phyloP scores from a whole-genome alignment of 2,888 invertebrate species.

The Sarcophaga variegata region DNA sequence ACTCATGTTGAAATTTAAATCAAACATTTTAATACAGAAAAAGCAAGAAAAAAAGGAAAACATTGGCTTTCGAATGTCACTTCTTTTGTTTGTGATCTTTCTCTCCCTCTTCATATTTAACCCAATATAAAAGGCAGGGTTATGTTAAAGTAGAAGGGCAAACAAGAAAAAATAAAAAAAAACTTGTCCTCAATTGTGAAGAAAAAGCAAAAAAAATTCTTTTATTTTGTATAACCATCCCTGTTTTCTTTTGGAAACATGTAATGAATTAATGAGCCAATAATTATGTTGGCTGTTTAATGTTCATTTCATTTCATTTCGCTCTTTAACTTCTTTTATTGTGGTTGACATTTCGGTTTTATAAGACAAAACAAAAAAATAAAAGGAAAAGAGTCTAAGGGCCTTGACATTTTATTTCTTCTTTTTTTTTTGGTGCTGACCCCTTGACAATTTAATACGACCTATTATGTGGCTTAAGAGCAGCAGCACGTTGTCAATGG shows the following conservation, averaged over 20 bases:
- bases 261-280: slow-evolving; percentile 60
- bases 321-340: not conserved
- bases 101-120: too few species aligned
- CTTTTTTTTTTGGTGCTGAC: slow-evolving; percentile 13
- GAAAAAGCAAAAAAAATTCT: not conserved
- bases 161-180: not conserved
- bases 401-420: not conserved
- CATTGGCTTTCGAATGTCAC: not conserved
- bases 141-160: not conserved
- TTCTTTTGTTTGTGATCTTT: not conserved
- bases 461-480: not conserved
- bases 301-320: slow-evolving; percentile 44
- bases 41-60: not conserved
- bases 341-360: not conserved
- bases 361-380: not conserved
- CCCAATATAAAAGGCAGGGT: not conserved
- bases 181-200: not conserved
- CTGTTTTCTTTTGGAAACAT: not conserved
- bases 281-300: slow-evolving; percentile 55
- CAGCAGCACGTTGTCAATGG: not conserved
- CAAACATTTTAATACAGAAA: too few species aligned
- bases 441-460: slow-evolving; percentile 29
- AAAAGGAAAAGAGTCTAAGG: not conserved
- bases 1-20: too few species aligned
- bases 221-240: not conserved